Evolutionary conservation across 2,888 invertebrate genomes (phyloP), one percentile per base, ranked within the genome.

Genomic region (Globia sparganii): DNA sequence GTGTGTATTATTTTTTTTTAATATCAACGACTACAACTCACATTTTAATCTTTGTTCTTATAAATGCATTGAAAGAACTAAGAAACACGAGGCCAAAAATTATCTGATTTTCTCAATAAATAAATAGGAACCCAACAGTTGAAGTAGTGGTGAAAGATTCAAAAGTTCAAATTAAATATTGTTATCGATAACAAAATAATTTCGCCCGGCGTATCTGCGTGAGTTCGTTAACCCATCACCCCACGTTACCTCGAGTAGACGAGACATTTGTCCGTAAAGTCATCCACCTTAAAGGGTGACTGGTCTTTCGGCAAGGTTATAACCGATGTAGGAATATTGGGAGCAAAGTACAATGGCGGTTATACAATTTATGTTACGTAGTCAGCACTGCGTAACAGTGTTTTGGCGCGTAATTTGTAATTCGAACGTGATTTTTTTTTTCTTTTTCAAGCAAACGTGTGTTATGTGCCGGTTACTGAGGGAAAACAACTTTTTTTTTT

Each of bases 281-380:
- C 84, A 83, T 69, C 83, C 83, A 84, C 86, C 83, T 81, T 69
- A 77, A 46, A 66, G 72, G 75, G 75, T 83, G 73, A 77, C 40
- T 74, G 77, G 75, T 77, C 77, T 82, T 85, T 77, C 28, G 71
- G 72, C 81, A 83, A 87, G 83, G 80, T 79, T 74, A 97, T 91
- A 6, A 98, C 83, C 28, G 56, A 53, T 49, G 31, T 77, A 64
- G 53, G 58, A 66, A 34, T 65, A 61, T 58, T 25, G 61, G 5
- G 77, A 59, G 67, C 70, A 56, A 80, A 73, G 67, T 68, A 84
- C 72, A 80, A 69, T 62, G 61, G 58, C 43, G 43, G 65, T 62
- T 75, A 83, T 53, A 72, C 65, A 72, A 79, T 43, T 9, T 49
- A 49, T 68, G 43, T 62, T 61, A 66, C 34, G 25, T 13, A 43